phyloP scores from a whole-genome alignment of 1,140 invertebrate species.

The Sarcophaga peregrina region DNA sequence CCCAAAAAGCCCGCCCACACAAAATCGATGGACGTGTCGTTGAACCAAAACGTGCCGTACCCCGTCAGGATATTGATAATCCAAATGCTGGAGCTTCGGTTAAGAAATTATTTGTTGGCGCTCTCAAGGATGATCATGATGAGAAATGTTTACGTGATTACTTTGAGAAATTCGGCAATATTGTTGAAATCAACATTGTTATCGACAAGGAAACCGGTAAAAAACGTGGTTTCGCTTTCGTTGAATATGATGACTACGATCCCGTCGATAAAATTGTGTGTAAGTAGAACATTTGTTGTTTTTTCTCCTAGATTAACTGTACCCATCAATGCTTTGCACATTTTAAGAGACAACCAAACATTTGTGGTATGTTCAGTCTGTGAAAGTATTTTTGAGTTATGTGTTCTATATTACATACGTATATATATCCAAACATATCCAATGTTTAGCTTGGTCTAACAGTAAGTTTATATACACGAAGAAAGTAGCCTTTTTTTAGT shows the following conservation, averaged over 20 bases:
- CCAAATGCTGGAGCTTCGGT: conserved; percentile 94
- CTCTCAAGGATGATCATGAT: conserved; percentile 89
- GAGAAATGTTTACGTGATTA: conserved; percentile 88
- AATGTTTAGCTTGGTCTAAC: no score
- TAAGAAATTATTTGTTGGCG: conserved; percentile 94
- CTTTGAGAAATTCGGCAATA: conserved; percentile 86
- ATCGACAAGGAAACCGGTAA: conserved; percentile 92
- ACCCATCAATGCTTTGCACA: no score
- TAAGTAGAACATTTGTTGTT: conserved; percentile 62
- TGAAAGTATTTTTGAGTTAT: neutral
- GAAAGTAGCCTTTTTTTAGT: no score
- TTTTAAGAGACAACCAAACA: neutral
- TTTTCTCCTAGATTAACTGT: neutral
- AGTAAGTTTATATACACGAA: no score
- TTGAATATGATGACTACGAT: conserved; percentile 97
- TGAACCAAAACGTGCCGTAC: conserved; percentile 97
- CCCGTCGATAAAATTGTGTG: conserved; percentile 94
- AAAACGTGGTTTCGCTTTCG: conserved; percentile 93
- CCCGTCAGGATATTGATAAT: conserved; percentile 89
- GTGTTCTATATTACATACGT: no score
- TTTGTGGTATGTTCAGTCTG: neutral
- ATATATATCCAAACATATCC: no score
- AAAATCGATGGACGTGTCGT: conserved; percentile 84
- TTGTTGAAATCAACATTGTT: conserved; percentile 87
- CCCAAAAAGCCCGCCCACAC: conserved; percentile 85